Conservation (phyloP, 2,888 invertebrate genomes). For the Elmis aenea region DNA sequence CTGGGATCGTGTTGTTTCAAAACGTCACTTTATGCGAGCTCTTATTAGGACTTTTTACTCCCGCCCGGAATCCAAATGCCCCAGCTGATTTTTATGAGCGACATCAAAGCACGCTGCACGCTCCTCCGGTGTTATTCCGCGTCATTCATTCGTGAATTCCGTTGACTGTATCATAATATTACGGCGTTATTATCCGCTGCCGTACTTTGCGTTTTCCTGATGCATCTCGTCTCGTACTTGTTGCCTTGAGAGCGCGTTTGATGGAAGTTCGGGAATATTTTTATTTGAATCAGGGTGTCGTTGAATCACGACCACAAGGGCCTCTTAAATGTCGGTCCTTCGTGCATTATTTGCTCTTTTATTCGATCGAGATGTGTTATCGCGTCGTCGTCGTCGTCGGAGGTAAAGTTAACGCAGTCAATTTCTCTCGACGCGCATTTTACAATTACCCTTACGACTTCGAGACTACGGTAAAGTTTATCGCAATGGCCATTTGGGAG, state of each 20-base stretch:
- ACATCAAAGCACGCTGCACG: constrained; percentile 21
- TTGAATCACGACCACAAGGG: constrained; percentile 20
- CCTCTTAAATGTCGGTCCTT: constrained; percentile 17
- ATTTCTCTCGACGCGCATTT: constrained; percentile 37
- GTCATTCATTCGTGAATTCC: constrained; percentile 15
- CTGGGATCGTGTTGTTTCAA: constrained; percentile 29
- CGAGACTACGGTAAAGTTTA: constrained; percentile 39
- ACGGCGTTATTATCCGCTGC: too few species aligned
- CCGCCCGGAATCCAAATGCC: constrained; percentile 22
- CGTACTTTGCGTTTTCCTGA: too few species aligned
- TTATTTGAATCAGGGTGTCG: too few species aligned
- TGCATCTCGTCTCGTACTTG: too few species aligned
- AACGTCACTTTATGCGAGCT: constrained; percentile 43
- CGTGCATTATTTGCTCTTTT: constrained; percentile 13
- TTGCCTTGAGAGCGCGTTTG: too few species aligned
- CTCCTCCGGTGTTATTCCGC: constrained; percentile 14
- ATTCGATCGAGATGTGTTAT: constrained; percentile 17
- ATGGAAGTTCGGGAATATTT: too few species aligned
- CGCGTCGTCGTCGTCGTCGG: constrained; percentile 13
- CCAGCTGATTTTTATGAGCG: constrained; percentile 32
- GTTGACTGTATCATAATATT: background rate
- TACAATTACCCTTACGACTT: constrained; percentile 33
- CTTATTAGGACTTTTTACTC: constrained; percentile 29
- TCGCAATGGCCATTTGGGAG: constrained; percentile 47
- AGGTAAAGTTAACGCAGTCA: constrained; percentile 29